These are phyloP conservation scores for Dasyornis broadbenti DNA, from an alignment of 2,113 vertebrate genomes.

Conservation along the genomic window DNA sequence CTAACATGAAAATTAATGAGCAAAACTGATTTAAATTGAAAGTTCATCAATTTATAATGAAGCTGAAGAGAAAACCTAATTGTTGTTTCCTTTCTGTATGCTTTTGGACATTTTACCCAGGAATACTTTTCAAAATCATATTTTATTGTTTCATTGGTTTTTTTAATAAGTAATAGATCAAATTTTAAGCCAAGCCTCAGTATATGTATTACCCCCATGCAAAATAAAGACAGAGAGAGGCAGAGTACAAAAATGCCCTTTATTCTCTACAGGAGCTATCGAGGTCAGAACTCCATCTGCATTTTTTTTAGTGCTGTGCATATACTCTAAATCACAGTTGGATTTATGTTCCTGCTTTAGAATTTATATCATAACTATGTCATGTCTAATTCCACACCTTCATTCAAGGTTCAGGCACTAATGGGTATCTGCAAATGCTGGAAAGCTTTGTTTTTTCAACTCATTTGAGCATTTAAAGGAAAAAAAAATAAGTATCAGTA, in stretches of 20 bases:
- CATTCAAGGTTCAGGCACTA: background rate
- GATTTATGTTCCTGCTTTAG: background rate
- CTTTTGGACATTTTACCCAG: background rate
- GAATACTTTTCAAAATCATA: background rate
- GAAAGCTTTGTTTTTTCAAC: background rate
- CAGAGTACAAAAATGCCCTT: background rate
- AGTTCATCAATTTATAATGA: background rate
- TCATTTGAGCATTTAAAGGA: background rate
- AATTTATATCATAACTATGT: background rate
- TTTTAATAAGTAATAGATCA: background rate
- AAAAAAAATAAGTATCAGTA: background rate
- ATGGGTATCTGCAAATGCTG: background rate
- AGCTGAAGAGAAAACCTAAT: background rate
- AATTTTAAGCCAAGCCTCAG: background rate
- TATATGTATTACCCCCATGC: background rate
- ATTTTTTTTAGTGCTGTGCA: background rate
- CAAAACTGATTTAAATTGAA: background rate
- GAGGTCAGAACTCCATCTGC: background rate
- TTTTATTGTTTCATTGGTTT: background rate
- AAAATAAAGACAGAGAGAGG: background rate
- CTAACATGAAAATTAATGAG: background rate
- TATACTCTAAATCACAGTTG: background rate
- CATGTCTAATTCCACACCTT: background rate
- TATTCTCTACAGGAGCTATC: background rate
- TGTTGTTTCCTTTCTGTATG: background rate